Conservation (phyloP, 1,140 invertebrate species). For the Latrodectus geometricus region DNA sequence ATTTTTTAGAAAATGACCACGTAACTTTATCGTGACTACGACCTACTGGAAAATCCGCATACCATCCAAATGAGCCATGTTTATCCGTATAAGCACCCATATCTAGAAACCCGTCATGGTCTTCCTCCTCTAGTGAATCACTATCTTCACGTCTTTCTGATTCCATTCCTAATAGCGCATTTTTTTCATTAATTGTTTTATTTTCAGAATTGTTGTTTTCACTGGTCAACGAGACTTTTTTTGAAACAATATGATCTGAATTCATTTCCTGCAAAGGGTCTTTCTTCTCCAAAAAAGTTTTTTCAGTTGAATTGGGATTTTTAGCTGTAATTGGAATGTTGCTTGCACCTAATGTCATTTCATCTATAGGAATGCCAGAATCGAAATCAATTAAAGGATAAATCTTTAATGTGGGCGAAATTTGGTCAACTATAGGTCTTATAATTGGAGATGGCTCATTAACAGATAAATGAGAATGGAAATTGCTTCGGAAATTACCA, state of each 20-base stretch:
- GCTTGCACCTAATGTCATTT: not conserved
- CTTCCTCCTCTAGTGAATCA: constrained; percentile 1
- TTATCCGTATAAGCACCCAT: constrained; percentile 64
- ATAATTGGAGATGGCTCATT: no score
- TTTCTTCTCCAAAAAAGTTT: not conserved
- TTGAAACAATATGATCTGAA: not conserved
- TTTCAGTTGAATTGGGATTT: not conserved
- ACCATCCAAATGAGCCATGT: constrained; percentile 64
- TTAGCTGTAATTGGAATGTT: not conserved
- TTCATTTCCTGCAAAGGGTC: not conserved
- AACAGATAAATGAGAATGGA: no score
- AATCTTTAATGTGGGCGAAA: not conserved
- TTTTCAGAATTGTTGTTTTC: not conserved
- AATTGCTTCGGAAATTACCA: not conserved
- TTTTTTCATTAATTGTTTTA: not conserved
- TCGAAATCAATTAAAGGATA: not conserved
- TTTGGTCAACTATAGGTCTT: not conserved
- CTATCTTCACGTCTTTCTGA: not conserved
- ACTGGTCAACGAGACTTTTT: not conserved
- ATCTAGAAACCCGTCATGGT: constrained; percentile 60
- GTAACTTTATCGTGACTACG: constrained; percentile 48
- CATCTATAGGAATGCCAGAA: not conserved
- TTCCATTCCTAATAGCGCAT: not conserved
- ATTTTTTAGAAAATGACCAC: constrained; percentile 34
- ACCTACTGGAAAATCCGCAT: constrained; percentile 64